These are phyloP conservation scores for Bucorvus abyssinicus DNA, from an alignment of 2,797 vertebrate species.

Conservation along the genomic window DNA sequence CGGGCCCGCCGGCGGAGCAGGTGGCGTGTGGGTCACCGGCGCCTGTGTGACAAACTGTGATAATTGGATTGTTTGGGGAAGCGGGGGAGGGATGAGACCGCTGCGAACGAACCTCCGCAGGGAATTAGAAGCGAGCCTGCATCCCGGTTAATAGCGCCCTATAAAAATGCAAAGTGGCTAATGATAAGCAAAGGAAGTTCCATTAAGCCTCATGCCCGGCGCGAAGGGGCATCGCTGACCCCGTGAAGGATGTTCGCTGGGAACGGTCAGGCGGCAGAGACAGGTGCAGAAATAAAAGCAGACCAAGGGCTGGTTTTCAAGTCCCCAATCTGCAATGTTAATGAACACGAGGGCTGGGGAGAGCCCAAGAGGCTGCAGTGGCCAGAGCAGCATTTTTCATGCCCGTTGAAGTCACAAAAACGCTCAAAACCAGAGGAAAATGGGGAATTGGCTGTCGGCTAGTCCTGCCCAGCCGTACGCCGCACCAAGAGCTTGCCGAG, in stretches of 20 bases:
- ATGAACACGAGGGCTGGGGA: not conserved
- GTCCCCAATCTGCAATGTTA: slow-evolving; percentile 15
- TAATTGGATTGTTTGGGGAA: slow-evolving; percentile 68
- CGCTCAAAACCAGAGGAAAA: not conserved
- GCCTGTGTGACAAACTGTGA: slow-evolving; percentile 46
- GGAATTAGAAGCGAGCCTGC: slow-evolving; percentile 37
- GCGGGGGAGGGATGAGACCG: not conserved
- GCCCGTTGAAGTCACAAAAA: not conserved
- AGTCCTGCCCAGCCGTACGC: not conserved
- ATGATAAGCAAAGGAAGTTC: slow-evolving; percentile 61
- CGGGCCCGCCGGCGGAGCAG: not conserved
- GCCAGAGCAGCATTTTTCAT: accelerated
- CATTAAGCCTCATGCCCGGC: not conserved
- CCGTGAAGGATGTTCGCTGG: not conserved
- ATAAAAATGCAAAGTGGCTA: slow-evolving; percentile 54
- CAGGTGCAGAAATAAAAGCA: slow-evolving; percentile 55
- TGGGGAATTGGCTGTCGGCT: not conserved
- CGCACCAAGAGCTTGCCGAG: not conserved
- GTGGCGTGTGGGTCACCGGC: slow-evolving; percentile 1
- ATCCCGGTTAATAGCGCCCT: slow-evolving; percentile 4
- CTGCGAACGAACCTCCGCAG: slow-evolving; percentile 22
- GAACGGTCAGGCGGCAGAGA: slow-evolving; percentile 23
- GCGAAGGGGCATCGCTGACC: slow-evolving; percentile 1
- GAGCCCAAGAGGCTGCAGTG: not conserved
- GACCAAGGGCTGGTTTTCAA: not conserved